A percentile compares a stretch with the other conserved stretches of the same genome.
Evolutionary conservation across 2,113 vertebrate species (phyloP).

Genomic region (Pomatostomus ruficeps): DNA sequence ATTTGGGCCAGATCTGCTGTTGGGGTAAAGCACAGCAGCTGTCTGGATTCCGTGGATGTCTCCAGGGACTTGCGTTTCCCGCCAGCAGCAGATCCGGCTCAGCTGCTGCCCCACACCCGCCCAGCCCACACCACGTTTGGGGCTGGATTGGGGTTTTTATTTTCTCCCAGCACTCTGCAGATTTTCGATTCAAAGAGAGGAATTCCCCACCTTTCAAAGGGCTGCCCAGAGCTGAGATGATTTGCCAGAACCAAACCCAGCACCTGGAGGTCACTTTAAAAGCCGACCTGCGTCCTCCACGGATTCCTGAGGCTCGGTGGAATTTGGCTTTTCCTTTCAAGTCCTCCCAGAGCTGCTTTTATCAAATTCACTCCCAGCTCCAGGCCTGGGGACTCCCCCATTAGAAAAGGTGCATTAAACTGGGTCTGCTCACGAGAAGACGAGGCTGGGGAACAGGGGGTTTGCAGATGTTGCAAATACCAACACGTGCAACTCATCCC

Average conservation of each 20-base stretch:
- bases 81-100: not conserved
- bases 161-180: not conserved
- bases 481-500: not conserved
- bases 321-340: not conserved
- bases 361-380: not conserved
- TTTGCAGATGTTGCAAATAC: not conserved
- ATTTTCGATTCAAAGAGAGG: not conserved
- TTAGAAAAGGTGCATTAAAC: not conserved
- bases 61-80: not conserved
- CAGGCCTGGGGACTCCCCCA: not conserved
- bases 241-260: not conserved
- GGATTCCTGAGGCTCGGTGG: not conserved
- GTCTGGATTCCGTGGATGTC: not conserved
- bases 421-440: not conserved
- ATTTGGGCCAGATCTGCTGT: not conserved
- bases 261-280: not conserved
- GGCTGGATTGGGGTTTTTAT: rapidly evolving
- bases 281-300: not conserved
- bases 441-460: not conserved
- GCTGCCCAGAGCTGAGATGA: not conserved
- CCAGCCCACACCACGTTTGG: rapidly evolving
- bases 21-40: rapidly evolving
- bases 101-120: not conserved
- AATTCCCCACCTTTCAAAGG: not conserved
- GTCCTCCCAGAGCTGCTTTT: not conserved